Evolutionary conservation across 2,888 invertebrate genomes (phyloP), one percentile per base, ranked within the genome.

Genomic region (Phengaris alcon): DNA sequence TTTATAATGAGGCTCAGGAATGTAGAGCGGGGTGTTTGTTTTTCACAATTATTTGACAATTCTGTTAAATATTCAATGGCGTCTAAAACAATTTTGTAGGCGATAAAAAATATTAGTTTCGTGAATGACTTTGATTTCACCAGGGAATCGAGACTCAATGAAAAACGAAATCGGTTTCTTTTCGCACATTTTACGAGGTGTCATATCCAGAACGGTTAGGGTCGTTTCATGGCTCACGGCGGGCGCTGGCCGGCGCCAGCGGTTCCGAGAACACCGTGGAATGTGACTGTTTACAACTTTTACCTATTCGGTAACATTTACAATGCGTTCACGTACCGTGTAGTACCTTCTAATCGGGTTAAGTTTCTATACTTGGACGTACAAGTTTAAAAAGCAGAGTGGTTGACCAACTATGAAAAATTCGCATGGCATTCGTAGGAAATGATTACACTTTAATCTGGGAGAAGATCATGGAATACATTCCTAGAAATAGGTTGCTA

Each of bases 221-320:
- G 69, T 75, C 72, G 77, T 74, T 79, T 79, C 74, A 77, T 79
- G 75, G 76, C 75, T 79, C 77, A 76, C 74, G 75, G 77, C 75
- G 78, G 76, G 59, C 68, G 78, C 78, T 77, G 83, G 81, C 81
- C 87, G 89, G 90, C 90, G 90, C 90, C 90, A 86, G 84, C 84
- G 82, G 83, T 92, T 90, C 90, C 87, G 83, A 88, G 90, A 92
- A 91, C 87, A 84, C 87, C 81, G 82, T 82, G 90, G 90, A 89
- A 90, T 91, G 90, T 87, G 88, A 88, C 90, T 90, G 89, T 91
- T 93, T 90, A 90, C 89, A 90, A 91, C 89, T 89, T 90, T 92
- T 91, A 90, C 91, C 90, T 91, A 91, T 90, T 91, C 89, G 88
- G 89, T 88, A 90, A 88, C 89, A 88, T 90, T 90, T 87, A 90